Percentiles rank a stretch among this genome's conserved stretches.
Conservation (phyloP, 2,888 invertebrate species). For the Magallana nippona region DNA sequence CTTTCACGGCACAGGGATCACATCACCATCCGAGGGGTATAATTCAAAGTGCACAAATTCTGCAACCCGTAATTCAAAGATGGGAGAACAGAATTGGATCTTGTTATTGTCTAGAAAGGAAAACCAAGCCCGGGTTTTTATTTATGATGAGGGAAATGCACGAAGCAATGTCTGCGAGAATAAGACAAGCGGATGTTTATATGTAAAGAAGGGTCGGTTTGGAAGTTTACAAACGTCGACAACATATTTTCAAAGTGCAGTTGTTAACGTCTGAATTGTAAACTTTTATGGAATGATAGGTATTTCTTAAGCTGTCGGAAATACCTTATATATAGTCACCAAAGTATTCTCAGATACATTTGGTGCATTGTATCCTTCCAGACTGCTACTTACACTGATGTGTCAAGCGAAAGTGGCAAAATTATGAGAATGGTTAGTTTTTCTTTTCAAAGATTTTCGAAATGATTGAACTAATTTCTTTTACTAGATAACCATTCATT, state of each 20-base stretch:
- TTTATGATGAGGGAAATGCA: background rate
- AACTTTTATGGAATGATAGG: constrained; percentile 15
- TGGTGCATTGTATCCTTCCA: background rate
- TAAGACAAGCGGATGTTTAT: constrained; percentile 25
- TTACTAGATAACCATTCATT: too few relatives aligned
- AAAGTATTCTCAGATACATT: background rate
- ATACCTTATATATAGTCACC: constrained; percentile 2
- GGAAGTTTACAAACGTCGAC: constrained; percentile 19
- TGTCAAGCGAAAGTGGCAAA: too few relatives aligned
- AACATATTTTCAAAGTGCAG: constrained; percentile 21
- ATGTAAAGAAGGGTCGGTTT: background rate
- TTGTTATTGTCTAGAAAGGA: too few relatives aligned
- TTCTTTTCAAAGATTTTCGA: too few relatives aligned
- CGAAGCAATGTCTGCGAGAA: background rate
- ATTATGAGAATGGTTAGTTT: too few relatives aligned
- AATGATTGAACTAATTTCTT: too few relatives aligned
- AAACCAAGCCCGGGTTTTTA: too few relatives aligned
- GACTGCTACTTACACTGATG: too few relatives aligned
- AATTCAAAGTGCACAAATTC: too few relatives aligned
- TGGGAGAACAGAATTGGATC: background rate
- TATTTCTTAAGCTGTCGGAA: constrained; percentile 13
- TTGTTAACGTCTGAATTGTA: constrained; percentile 7
- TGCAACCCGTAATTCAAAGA: background rate
- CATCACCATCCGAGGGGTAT: too few relatives aligned
- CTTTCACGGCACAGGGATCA: too few relatives aligned